Conservation (phyloP, 2,888 invertebrate species). For the Acleris laterana region DNA sequence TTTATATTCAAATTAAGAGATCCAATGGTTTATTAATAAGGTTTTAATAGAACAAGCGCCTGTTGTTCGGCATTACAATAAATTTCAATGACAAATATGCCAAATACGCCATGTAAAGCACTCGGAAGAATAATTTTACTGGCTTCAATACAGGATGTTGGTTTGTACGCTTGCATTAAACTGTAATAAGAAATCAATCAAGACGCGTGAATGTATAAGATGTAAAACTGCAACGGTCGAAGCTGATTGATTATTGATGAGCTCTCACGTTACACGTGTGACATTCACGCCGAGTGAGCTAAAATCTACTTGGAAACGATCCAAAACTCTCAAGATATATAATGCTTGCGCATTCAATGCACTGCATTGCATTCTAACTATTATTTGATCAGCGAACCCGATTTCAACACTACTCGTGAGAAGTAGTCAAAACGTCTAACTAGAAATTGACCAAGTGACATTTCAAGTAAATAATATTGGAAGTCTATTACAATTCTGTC, state of each 20-base stretch:
- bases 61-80: slow-evolving; percentile 11
- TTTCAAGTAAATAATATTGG: too few relatives aligned
- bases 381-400: too few relatives aligned
- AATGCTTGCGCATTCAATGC: neutral
- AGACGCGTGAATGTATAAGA: neutral
- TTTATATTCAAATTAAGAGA: slow-evolving; percentile 24
- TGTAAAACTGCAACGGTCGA: neutral
- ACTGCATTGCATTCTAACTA: neutral
- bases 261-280: slow-evolving; percentile 16
- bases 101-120: neutral
- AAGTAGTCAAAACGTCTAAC: too few relatives aligned
- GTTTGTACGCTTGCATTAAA: too few relatives aligned
- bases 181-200: neutral
- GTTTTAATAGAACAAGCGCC: slow-evolving; percentile 10
- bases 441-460: too few relatives aligned
- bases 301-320: slow-evolving; percentile 16
- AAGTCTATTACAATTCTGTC: too few relatives aligned
- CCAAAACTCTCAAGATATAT: slow-evolving; percentile 5
- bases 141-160: neutral
- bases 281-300: slow-evolving; percentile 9
- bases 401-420: too few relatives aligned
- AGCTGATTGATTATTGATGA: slow-evolving; percentile 8
- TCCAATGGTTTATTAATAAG: slow-evolving; percentile 20
- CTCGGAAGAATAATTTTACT: neutral
- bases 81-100: slow-evolving; percentile 8